Base-by-base conservation (phyloP, 2,888 invertebrate genomes). In the Habroteleia sp. region DNA sequence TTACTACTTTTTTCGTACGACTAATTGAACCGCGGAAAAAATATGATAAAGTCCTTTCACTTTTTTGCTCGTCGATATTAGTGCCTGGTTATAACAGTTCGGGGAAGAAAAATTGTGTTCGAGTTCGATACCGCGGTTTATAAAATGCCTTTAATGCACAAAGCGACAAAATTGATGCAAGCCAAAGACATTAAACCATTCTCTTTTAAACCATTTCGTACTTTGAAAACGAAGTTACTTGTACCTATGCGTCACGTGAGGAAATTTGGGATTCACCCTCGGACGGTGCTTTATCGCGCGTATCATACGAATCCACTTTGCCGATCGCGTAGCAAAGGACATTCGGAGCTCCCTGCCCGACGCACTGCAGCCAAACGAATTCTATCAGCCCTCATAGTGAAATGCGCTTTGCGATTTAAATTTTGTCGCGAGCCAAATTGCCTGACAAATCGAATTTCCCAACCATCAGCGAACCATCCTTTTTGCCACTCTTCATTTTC, bases 351-450 rank as follows among this genome's bases (percentile, higher is more conserved):
- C 77, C 50, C 72, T 39, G 68, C 44, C 48, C 71, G 52, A 31
- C 54, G 58, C 44, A 33, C 56, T 41, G 52, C 75, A 60, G 31
- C 66, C 77, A 75, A 69, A 75, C 74, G 46, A 72, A 66, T 62
- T 74, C 63, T 46, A 54, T 62, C 63, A 23, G 48, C 65, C 62
- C 74, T 58, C 76, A 20, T 66, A 63, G 50, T 25, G 37, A 73
- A 83, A 84, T 81, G 80, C 81, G 84, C 86, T 88, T 87, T 87
- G 86, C 85, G 84, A 88, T 87, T 88, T 87, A 86, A 87, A 88
- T 87, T 88, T 85, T 86, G 86, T 87, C 87, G 84, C 86, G 83
- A 79, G 80, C 81, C 81, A 85, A 88, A 87, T 87, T 87, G 84
- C 80, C 83, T 84, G 83, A 69, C 74, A 69, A 74, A 74, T 74